Base-by-base conservation (phyloP, 2,888 invertebrate genomes). In the Hetaerina titia region DNA sequence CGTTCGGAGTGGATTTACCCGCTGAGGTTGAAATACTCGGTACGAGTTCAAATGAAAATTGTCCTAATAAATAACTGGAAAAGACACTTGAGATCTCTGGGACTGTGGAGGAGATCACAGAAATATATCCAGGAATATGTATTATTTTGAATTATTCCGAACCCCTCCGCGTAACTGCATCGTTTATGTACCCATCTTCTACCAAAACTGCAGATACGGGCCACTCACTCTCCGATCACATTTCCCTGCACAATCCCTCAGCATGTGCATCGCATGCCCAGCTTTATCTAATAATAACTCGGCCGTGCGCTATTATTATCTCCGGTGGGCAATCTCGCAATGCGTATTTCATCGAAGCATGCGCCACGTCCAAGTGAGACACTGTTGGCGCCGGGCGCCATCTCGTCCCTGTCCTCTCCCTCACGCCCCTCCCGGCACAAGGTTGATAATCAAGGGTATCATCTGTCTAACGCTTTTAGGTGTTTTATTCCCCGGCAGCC, bases 371-470 rank as follows among this genome's bases (percentile, higher is more conserved):
- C 81, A 4, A n/a, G 81, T 31, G 31, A 81, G 81, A 4, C 25
- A 11, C 25, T 81, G 15, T 22, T 31, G 81, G 81, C 81, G 81
- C 81, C 81, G 31, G 81, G 81, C 81, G 31, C 81, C 81, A 25
- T 81, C 15, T n/a, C 69, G 8, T 22, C n/a, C n/a, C 69, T n/a
- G 8, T 69, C 13, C 60, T 15, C 17, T 15, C 60, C 17, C 11
- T 60, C 11, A 25, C 31, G 25, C 81, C 9, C 31, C 22, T 69
- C 11, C 81, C 58, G 89, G 57, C 89, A 0, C 0, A 22, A 19
- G n/a, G 57, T n/a, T 89, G n/a, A 58, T 89, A 89, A 57, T 89
- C 89, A 56, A 57, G 58, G 56, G 17, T 57, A 89, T 89, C 89
- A 57, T 58, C 89, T 56, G 19, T n/a, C 57, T 22, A 22, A 56